phyloP scores from a whole-genome alignment of 2,113 vertebrate species.

The Heterochromis multidens region DNA sequence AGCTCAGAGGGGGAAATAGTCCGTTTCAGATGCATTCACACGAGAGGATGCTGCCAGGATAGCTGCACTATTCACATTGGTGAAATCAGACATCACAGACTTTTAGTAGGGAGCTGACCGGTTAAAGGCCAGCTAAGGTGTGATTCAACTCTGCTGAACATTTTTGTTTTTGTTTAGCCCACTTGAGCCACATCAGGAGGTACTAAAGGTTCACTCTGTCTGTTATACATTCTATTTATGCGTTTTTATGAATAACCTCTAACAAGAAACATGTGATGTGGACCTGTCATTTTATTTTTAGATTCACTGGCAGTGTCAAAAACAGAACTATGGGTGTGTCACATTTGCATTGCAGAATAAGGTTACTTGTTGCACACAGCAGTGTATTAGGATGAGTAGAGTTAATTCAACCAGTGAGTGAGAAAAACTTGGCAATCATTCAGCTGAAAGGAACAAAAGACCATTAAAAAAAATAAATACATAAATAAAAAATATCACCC shows the following conservation, averaged over 20 bases:
- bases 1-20: no score
- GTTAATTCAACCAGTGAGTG: background rate
- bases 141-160: no score
- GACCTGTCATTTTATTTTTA: background rate
- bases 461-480: background rate
- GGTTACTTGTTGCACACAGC: background rate
- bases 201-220: no score
- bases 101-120: no score
- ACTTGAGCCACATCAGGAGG: no score
- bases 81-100: no score
- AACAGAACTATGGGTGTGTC: background rate
- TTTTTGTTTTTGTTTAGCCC: no score
- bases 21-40: no score
- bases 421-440: background rate
- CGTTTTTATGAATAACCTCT: background rate
- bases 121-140: no score
- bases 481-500: background rate
- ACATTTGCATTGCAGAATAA: background rate
- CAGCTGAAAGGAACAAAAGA: background rate
- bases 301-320: background rate
- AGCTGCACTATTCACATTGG: no score
- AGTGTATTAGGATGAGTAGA: background rate
- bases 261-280: accelerated
- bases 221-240: no score
- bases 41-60: no score